Evolutionary conservation across 2,888 invertebrate genomes (phyloP).

Genomic region (Lepidochitona cinerea): DNA sequence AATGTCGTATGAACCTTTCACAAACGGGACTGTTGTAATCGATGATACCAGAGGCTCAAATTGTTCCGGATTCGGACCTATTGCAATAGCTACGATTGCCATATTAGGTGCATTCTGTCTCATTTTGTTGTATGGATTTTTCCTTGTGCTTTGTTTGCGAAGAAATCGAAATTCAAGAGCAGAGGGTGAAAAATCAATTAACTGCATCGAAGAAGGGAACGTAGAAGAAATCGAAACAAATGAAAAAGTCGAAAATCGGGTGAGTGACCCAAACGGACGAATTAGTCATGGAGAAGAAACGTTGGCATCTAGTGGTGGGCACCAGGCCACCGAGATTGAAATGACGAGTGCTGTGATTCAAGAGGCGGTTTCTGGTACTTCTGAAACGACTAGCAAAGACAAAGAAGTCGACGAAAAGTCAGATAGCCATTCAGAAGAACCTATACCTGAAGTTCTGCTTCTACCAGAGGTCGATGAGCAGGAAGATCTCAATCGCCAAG

Average conservation of each 20-base stretch:
- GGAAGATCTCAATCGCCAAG: not conserved
- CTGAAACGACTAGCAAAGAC: not conserved
- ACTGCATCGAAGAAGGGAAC: not conserved
- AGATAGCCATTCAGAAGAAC: not conserved
- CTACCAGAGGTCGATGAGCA: not conserved
- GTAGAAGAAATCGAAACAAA: not conserved
- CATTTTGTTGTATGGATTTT: not conserved
- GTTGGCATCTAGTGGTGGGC: not conserved
- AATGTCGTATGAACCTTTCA: no score
- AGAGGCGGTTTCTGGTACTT: not conserved
- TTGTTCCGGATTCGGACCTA: not conserved
- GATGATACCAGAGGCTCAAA: no score
- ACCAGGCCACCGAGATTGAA: not conserved
- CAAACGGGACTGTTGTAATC: no score
- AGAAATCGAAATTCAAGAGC: not conserved
- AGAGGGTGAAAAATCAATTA: not conserved
- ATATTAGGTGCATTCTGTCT: not conserved
- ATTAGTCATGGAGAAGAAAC: not conserved
- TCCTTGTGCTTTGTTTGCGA: not conserved
- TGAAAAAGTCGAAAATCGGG: not conserved
- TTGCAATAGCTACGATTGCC: not conserved
- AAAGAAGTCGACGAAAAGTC: not conserved
- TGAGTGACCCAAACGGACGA: not conserved
- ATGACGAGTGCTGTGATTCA: not conserved
- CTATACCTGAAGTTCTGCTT: not conserved